Evolutionary conservation across 2,888 invertebrate genomes (phyloP), one percentile per base, ranked within the genome.

Genomic region (Leptinotarsa tumamoca): DNA sequence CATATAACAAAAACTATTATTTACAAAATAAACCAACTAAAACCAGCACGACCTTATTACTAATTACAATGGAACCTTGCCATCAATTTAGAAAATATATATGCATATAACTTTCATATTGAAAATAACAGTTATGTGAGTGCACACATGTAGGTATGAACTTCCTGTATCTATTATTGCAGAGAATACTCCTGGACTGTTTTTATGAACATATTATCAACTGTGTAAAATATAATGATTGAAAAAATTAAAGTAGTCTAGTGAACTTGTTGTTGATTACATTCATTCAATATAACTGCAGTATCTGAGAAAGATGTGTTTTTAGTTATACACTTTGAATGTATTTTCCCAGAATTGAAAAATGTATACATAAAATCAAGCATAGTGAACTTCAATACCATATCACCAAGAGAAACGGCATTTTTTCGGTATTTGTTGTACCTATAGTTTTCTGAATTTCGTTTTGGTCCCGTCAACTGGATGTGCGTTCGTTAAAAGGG

Each of bases 231-330:
- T 14, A 58, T 23, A 15, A 33, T 63, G 33, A 63, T 63, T 33
- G 3, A 17, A 10, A n/a, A 63, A 27, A 27, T 43, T 63, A n/a
- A n/a, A 33, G 63, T 43, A 17, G 10, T n/a, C 18, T 33, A 33
- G 63, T 63, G 43, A 63, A 63, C 63, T 67, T 10, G 17, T 21
- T 50, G 15, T 21, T 51, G 15, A 21, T 14, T 14, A 67, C 17
- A 50, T 21, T 50, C 15, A 52, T 56, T 56, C 7, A 23, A 56
- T 50, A 63, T 67, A 67, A 67, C 52, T 72, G 72, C 72, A 72
- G 56, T 56, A 72, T 72, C 49, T n/a, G 43, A 72, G 21, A 23
- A 49, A 58, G 3, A n/a, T 43, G 21, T 33, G 56, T 54, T n/a
- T 27, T 68, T 52, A 52, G 51, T 68, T 27, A 43, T 21, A 13